Evolutionary conservation across 2,113 vertebrate species (phyloP), one percentile per base, ranked within the genome.

Genomic region (Pontoporia blainvillei): DNA sequence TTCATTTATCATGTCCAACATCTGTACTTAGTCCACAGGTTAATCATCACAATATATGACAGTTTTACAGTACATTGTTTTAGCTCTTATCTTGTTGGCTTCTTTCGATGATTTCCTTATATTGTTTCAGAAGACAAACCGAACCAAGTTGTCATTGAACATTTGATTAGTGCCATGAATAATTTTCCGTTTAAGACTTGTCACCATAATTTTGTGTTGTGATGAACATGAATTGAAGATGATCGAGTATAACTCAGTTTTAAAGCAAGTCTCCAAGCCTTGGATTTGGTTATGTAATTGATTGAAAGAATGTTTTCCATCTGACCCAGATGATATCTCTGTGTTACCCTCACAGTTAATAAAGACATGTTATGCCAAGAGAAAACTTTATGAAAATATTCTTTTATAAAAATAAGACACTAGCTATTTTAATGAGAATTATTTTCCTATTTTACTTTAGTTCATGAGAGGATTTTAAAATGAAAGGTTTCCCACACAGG

Each of bases 11-110:
- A 29, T 25, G 62, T 92, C 71, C 73, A 41, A 90, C 96, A 86
- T 97, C 83, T 94, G 44, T 97, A 96, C 83, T 93, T 97, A 97
- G 94, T 97, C 86, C 92, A 84, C 36, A 96, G 92, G 84, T 97
- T 96, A 97, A 95, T 96, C 96, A 96, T 89, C 62, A 91, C 90
- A 88, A 66, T 97, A 92, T 96, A 81, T 94, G 61, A 90, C 73
- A 87, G 76, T 44, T 93, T 89, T 61, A 3, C 69, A 54, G 31
- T 62, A 62, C 31, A 73, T 81, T 86, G n/a, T 87, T 92, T 73
- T 67, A 97, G 54, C 71, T 64, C 15, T 23, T 72, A 75, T 71
- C 86, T 85, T 85, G 6, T 82, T 71, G 34, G 17, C 23, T 95
- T 94, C 52, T 91, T 96, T 87, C 84, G 36, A 93, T 72, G 54